Conservation (phyloP, 92 coral and sea anemone genomes). For the Parazoanthus darwini region DNA sequence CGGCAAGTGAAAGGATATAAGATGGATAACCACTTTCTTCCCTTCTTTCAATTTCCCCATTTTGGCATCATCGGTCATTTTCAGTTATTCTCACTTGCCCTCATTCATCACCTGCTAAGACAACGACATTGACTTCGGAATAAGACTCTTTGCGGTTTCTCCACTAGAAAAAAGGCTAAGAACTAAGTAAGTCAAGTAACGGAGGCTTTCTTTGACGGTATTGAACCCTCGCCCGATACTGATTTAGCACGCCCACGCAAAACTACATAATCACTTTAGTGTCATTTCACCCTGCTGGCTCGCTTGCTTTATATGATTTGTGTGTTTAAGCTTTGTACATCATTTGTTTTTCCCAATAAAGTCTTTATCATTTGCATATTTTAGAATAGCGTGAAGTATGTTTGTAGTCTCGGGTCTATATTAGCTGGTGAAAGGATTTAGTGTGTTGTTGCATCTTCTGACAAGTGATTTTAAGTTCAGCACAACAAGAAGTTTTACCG, state of each 20-base stretch:
- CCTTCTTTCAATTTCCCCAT: too few relatives aligned
- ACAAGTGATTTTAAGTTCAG: background rate
- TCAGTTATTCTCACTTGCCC: too few relatives aligned
- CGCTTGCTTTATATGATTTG: conserved; percentile 15
- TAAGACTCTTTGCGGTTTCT: too few relatives aligned
- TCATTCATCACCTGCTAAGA: too few relatives aligned
- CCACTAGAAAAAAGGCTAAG: too few relatives aligned
- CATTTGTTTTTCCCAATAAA: conserved; percentile 9
- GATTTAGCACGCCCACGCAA: background rate
- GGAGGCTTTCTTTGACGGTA: background rate
- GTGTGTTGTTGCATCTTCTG: background rate
- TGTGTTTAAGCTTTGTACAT: background rate
- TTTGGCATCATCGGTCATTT: too few relatives aligned
- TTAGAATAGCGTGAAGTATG: background rate
- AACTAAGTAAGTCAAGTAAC: too few relatives aligned
- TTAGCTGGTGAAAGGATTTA: background rate
- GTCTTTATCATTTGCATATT: conserved; percentile 31
- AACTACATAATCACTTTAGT: background rate
- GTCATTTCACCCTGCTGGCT: conserved; percentile 1
- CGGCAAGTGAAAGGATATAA: too few relatives aligned
- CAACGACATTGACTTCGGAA: too few relatives aligned
- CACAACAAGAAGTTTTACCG: background rate
- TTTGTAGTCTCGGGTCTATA: background rate
- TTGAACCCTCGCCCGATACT: background rate
- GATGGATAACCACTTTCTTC: too few relatives aligned